Evolutionary conservation across 92 coral and sea anemone genomes (phyloP), one percentile per base, ranked within the genome.

Genomic region (Palythoa grandiflora): DNA sequence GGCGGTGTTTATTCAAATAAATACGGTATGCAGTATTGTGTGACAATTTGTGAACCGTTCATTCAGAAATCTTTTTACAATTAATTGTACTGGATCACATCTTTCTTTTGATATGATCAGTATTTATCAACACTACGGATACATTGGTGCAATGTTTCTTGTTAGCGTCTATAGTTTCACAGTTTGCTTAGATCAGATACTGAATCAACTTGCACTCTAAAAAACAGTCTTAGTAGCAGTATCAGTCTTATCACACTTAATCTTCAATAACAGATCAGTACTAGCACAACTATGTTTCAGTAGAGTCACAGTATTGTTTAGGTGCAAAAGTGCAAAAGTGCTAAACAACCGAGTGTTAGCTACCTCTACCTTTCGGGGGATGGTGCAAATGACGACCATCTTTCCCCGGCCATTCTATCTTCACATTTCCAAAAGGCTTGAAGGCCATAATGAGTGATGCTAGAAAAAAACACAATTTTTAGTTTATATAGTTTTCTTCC

Each of bases 381-480:
- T 97, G 98, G 54, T 95, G 96, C 70, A 96, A 89, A 79, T 97
- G 99, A 2, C 98, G 91, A 48, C 99, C 99, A 87, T 97, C 99
- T 78, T 97, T 97, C 40, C 99, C 99, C 48, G 99, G 99, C 99
- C 99, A 97, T 78, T 97, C 99, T 47, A 97, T 93, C 77, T 93
- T 91, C 65, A 97, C 99, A 75, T 94, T 90, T 63, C 99, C 99
- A 94, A 95, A 97, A 9, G 98, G 96, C 87, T 97, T 97, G 91
- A 97, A 97, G 10, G 99, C 96, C 96, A 95, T 88, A 53, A 97
- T 92, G 68, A 97, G 89, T 14, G 99, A 95, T 14, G 98, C 99
- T 97, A 76, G 19, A 36, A 11, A 57, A 37, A 44, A 44, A 44
- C 6, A 44, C 50, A 44, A 44, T 5, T 44, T 21, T 52, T 52